Evolutionary conservation across 2,113 vertebrate genomes (phyloP).

Genomic region (Lophochroa leadbeateri): DNA sequence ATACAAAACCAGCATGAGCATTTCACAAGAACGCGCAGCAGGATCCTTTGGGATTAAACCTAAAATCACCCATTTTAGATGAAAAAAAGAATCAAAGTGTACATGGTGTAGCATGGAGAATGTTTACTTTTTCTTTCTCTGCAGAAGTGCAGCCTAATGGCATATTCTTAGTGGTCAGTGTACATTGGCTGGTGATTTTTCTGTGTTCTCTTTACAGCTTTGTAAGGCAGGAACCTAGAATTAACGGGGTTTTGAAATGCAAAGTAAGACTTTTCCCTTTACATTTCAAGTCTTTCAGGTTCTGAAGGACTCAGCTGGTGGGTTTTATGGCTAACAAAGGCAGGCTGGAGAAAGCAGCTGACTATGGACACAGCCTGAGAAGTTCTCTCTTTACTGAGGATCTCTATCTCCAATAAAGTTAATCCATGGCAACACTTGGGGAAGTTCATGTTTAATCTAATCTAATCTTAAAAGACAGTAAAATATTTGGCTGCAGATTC

Average conservation of each 20-base stretch:
- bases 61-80: not conserved
- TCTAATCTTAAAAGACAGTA: not conserved
- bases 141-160: not conserved
- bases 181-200: not conserved
- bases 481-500: not conserved
- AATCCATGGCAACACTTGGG: not conserved
- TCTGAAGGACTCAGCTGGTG: not conserved
- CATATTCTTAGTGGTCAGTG: not conserved
- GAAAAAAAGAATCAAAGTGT: fast-evolving
- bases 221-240: not conserved
- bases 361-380: not conserved
- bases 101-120: not conserved
- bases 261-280: not conserved
- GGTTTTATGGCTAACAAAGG: not conserved
- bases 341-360: not conserved
- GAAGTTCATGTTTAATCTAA: not conserved
- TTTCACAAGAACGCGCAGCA: not conserved
- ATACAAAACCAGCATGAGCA: not conserved
- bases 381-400: not conserved
- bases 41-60: not conserved
- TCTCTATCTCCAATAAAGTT: not conserved
- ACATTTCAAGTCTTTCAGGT: not conserved
- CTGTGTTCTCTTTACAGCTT: not conserved
- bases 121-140: not conserved
- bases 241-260: conserved; percentile 7